phyloP scores from a whole-genome alignment of 2,113 vertebrate genomes.

The Hymenochirus boettgeri region DNA sequence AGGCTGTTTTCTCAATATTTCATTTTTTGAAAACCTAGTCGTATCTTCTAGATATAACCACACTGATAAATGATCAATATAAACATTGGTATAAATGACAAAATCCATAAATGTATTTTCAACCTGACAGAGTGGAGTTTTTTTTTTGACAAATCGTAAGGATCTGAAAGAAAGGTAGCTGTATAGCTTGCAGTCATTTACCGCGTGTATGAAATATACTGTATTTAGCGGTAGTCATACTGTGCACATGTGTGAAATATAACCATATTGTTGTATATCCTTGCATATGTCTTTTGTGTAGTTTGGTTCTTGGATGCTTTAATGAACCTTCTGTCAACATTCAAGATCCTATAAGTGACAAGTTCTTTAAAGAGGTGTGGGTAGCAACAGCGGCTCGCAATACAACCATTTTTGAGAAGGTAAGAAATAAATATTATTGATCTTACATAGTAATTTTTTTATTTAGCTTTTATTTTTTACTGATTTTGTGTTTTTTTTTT shows the following conservation, averaged over 20 bases:
- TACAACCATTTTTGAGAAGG: constrained; percentile 88
- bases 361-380: constrained; percentile 96
- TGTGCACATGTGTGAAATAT: not conserved
- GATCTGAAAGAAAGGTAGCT: not conserved
- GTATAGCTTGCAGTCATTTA: not conserved
- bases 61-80: not conserved
- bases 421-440: constrained; percentile 43
- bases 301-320: constrained; percentile 77
- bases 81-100: not conserved
- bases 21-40: not conserved
- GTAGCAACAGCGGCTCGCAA: constrained; percentile 82
- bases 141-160: not conserved
- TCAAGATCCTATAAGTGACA: constrained; percentile 86
- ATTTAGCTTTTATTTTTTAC: too few relatives aligned
- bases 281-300: constrained; percentile 48
- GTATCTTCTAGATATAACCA: not conserved
- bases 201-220: too few relatives aligned
- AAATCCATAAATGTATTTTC: not conserved
- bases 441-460: too few relatives aligned
- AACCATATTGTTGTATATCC: not conserved
- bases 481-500: too few relatives aligned
- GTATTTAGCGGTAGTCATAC: too few relatives aligned
- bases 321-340: constrained; percentile 68
- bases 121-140: not conserved
- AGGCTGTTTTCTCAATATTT: not conserved